Conservation (phyloP, 2,888 invertebrate genomes). For the Cataglyphis altisquamis region DNA sequence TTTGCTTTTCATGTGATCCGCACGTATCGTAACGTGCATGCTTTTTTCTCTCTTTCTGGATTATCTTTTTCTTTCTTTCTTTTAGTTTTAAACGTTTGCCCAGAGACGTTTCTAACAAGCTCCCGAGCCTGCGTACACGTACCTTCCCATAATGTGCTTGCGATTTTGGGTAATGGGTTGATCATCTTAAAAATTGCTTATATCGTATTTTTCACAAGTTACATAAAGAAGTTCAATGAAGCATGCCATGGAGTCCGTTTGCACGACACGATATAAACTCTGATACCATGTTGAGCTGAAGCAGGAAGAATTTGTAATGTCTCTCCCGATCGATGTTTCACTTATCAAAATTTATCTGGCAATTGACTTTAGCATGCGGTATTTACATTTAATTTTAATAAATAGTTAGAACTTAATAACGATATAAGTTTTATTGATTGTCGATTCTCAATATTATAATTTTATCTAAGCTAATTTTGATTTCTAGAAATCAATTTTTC, state of each 20-base stretch:
- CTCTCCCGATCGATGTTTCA: not conserved
- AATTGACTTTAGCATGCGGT: not conserved
- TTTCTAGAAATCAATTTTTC: not conserved
- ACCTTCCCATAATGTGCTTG: slow-evolving; percentile 67
- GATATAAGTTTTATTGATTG: not conserved
- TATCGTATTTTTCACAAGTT: slow-evolving; percentile 69
- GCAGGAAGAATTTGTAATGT: not conserved
- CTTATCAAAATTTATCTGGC: not conserved
- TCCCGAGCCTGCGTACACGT: slow-evolving; percentile 50
- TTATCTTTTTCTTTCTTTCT: slow-evolving; percentile 49
- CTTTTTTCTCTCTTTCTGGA: slow-evolving; percentile 53
- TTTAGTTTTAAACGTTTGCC: slow-evolving; percentile 58
- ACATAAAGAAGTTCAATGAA: slow-evolving; percentile 64
- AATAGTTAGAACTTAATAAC: not conserved
- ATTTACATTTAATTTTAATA: not conserved
- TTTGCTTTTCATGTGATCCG: slow-evolving; percentile 72
- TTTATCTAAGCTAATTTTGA: not conserved
- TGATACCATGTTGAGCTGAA: slow-evolving; percentile 25
- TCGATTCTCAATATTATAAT: not conserved
- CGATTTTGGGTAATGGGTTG: slow-evolving; percentile 71
- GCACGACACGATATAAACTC: slow-evolving; percentile 62
- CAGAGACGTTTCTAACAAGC: slow-evolving; percentile 54
- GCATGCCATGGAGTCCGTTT: slow-evolving; percentile 69
- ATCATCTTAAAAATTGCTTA: slow-evolving; percentile 69
- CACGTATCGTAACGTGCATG: slow-evolving; percentile 69